Percentiles rank a stretch among this genome's conserved stretches.
Conservation (phyloP, 2,888 invertebrate genomes). For the Zeuzera pyrina region DNA sequence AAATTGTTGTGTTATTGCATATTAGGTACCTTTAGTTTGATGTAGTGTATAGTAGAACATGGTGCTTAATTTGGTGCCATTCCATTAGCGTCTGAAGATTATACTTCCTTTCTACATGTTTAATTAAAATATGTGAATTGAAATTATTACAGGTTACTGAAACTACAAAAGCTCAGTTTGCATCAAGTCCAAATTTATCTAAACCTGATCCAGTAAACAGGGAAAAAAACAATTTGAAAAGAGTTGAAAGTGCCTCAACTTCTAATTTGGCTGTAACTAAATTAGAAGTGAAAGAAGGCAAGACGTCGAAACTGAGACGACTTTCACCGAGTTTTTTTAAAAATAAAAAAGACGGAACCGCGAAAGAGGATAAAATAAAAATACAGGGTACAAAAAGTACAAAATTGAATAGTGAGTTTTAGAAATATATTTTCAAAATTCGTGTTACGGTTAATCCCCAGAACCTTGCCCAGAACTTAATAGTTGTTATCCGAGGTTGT, state of each 20-base stretch:
- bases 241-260: slow-evolving; percentile 47
- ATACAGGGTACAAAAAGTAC: slow-evolving; percentile 23
- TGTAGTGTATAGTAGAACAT: too few relatives aligned
- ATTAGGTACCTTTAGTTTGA: too few relatives aligned
- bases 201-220: slow-evolving; percentile 27
- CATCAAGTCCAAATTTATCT: slow-evolving; percentile 56
- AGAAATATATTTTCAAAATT: neutral
- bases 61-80: too few relatives aligned
- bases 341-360: slow-evolving; percentile 28
- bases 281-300: slow-evolving; percentile 24
- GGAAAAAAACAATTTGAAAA: slow-evolving; percentile 34
- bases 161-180: slow-evolving; percentile 42
- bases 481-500: too few relatives aligned
- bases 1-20: too few relatives aligned
- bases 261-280: slow-evolving; percentile 33
- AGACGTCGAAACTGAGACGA: slow-evolving; percentile 33
- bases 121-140: too few relatives aligned
- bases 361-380: slow-evolving; percentile 28
- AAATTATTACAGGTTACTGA: slow-evolving; percentile 37
- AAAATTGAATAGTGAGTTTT: slow-evolving; percentile 40
- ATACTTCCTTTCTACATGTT: too few relatives aligned
- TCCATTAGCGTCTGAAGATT: too few relatives aligned
- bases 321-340: slow-evolving; percentile 51
- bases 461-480: too few relatives aligned
- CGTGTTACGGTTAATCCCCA: slow-evolving; percentile 11